Evolutionary conservation across 2,888 invertebrate genomes (phyloP).

Genomic region (Rhynchonema sp.): DNA sequence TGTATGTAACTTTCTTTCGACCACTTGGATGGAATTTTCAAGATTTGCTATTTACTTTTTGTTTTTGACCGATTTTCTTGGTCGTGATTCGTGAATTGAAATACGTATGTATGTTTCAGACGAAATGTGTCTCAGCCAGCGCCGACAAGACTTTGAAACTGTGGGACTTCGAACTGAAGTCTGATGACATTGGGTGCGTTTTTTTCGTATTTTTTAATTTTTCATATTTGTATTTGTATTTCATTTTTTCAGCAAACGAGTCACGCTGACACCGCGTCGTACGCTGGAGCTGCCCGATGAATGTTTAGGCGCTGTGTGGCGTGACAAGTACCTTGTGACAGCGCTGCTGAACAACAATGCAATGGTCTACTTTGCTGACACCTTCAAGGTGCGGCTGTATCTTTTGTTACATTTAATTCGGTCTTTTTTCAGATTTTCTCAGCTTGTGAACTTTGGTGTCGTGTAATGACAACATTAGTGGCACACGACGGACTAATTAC

Average conservation of each 20-base stretch:
- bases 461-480: too few relatives aligned
- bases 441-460: too few relatives aligned
- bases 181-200: slow-evolving; percentile 1
- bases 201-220: not conserved
- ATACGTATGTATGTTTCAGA: too few relatives aligned
- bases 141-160: slow-evolving; percentile 74
- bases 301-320: slow-evolving; percentile 50
- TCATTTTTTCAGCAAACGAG: slow-evolving; percentile 27
- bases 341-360: slow-evolving; percentile 78
- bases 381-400: slow-evolving; percentile 52
- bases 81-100: too few relatives aligned
- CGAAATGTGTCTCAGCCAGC: slow-evolving; percentile 46
- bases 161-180: slow-evolving; percentile 72
- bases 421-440: not conserved
- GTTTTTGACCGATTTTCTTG: too few relatives aligned
- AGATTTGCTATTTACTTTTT: not conserved
- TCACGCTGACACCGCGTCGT: slow-evolving; percentile 46
- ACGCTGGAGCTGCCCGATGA: slow-evolving; percentile 69
- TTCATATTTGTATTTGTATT: not conserved
- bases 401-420: slow-evolving; percentile 8
- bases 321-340: slow-evolving; percentile 45
- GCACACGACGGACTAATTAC: too few relatives aligned
- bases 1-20: too few relatives aligned
- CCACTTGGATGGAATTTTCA: too few relatives aligned
- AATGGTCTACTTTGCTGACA: slow-evolving; percentile 79